Base-by-base conservation (phyloP, 2,113 vertebrate species). In the Ammodytes marinus region DNA sequence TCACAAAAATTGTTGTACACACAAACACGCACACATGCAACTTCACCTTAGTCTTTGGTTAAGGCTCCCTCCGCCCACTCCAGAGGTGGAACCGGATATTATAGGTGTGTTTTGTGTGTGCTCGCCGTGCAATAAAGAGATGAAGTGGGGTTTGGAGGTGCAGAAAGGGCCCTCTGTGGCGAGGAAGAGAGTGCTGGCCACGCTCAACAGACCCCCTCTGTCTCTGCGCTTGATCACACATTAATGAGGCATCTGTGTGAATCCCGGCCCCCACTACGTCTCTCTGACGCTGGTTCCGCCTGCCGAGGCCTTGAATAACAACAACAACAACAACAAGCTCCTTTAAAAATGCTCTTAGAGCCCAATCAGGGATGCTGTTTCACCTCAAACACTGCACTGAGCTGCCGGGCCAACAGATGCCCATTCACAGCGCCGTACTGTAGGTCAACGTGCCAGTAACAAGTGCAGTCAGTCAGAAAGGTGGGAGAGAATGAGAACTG, bases 121-220 rank as follows among this genome's bases (percentile, higher is more conserved):
- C 45, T 76, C 60, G n/a, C 61, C 35, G 43, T 52, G 83, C 83
- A 91, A 92, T 93, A 92, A 92, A 90, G 92, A 90, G 76, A 90
- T 86, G 63, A 86, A 93, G 88, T 90, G 84, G 91, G 84, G 73
- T 86, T 69, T n/a, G 27, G 40, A 59, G 83, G 45, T 75, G 82
- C 43, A 94, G 92, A 95, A 95, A 93, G 93, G 89, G 60, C 77
- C 69, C 90, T 94, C 92, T 95, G 92, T 95, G 86, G 84, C 4
- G 53, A 85, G 80, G 87, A 93, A 85, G 82, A 83, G 84, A 83
- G 93, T 1, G 69, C 85, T 87, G 90, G 89, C 90, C 69, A 46
- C 1, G 43, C 81, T 93, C 88, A 92, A 95, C 94, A 96, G 93
- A 88, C 89, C 84, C 86, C 86, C 87, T 94, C 92, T 95, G 93